A percentile compares a stretch with the other conserved stretches of the same genome.
Evolutionary conservation across 2,113 vertebrate genomes (phyloP).

Genomic region (Azemiops feae): DNA sequence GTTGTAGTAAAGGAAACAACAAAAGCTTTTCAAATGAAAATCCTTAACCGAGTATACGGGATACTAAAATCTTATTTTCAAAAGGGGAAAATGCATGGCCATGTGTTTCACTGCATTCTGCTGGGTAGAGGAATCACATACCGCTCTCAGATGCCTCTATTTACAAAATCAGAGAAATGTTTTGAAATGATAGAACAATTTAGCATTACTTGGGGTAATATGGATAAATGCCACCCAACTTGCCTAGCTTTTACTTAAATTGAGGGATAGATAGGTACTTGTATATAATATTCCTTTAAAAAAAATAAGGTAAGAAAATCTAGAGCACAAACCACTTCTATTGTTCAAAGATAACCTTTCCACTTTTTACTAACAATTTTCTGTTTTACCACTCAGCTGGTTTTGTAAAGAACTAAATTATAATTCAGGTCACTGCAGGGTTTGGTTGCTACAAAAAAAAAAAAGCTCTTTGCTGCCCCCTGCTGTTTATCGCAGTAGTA

Average conservation of each 20-base stretch:
- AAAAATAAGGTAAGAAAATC: neutral
- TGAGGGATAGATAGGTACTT: neutral
- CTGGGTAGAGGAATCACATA: neutral
- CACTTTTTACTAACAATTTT: conserved; percentile 19
- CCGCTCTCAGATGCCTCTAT: neutral
- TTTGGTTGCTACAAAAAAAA: conserved; percentile 5
- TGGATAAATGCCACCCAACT: neutral
- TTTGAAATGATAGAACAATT: conserved; percentile 5
- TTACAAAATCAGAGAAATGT: neutral
- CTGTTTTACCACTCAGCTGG: conserved; percentile 29
- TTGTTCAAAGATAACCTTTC: conserved; percentile 29
- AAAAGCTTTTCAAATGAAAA: neutral
- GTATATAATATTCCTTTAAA: neutral
- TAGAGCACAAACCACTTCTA: neutral
- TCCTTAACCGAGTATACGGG: neutral
- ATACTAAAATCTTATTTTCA: neutral
- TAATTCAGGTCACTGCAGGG: conserved; percentile 26
- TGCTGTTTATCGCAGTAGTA: conserved; percentile 40
- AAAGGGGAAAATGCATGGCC: neutral
- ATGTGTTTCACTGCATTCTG: neutral
- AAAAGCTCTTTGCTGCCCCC: conserved; percentile 63
- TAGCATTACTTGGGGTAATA: conserved; percentile 4
- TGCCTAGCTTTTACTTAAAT: conserved; percentile 3
- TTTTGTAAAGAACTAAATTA: conserved; percentile 13
- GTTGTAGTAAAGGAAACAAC: neutral